A percentile compares a stretch with the other conserved stretches of the same genome.
These are phyloP conservation scores for Psilopogon haemacephalus DNA, from an alignment of 2,113 vertebrate species.

Conservation along the genomic window DNA sequence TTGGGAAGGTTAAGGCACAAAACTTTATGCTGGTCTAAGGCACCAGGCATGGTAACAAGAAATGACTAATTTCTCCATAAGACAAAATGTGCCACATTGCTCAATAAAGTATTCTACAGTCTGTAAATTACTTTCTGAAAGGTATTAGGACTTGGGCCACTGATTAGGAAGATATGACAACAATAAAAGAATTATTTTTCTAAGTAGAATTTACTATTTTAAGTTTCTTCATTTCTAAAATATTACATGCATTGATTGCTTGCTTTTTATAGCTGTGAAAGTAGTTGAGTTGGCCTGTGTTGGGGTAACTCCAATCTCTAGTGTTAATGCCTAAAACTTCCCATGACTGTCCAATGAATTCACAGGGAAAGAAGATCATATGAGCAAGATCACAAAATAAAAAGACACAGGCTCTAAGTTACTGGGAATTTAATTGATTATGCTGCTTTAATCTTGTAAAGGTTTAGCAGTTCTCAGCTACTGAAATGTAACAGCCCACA, in stretches of 20 bases:
- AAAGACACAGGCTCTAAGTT: not conserved
- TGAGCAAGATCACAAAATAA: not conserved
- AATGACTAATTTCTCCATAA: not conserved
- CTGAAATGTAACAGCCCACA: not conserved
- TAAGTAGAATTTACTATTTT: constrained; percentile 7
- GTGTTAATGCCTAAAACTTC: not conserved
- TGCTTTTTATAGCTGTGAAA: constrained; percentile 1
- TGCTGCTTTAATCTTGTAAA: not conserved
- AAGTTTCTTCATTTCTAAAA: constrained; percentile 13
- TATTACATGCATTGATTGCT: not conserved
- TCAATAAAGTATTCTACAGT: not conserved
- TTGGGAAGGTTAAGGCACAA: not conserved
- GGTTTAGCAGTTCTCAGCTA: not conserved
- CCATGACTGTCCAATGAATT: not conserved
- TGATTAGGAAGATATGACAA: not conserved
- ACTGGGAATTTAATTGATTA: not conserved
- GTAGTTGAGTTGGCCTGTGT: not conserved
- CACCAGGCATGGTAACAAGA: not conserved
- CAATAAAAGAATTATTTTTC: constrained; percentile 51
- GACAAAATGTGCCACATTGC: not conserved
- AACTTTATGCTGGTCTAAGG: not conserved
- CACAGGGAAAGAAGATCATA: not conserved
- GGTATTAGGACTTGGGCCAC: constrained; percentile 1
- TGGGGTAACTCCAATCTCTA: not conserved
- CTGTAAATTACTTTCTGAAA: constrained; percentile 11